These are phyloP conservation scores for Fissipunctia ypsillon DNA, from an alignment of 2,888 invertebrate genomes.

Conservation along the genomic window DNA sequence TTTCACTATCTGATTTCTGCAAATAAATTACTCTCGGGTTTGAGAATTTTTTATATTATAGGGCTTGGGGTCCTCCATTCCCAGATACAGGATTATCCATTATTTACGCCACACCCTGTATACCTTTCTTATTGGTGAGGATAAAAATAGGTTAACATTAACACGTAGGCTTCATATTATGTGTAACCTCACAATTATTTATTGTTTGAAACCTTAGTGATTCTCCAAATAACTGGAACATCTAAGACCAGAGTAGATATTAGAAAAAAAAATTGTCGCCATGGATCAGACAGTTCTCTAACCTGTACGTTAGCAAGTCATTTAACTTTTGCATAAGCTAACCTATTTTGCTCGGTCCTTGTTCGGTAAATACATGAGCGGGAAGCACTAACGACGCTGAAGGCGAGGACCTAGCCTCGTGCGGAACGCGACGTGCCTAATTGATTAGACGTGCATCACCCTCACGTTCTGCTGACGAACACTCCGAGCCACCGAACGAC, in stretches of 20 bases:
- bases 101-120: no score
- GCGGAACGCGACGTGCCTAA: slow-evolving; percentile 58
- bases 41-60: no score
- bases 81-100: no score
- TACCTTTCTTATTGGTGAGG: slow-evolving; percentile 40
- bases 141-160: slow-evolving; percentile 53
- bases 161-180: slow-evolving; percentile 35
- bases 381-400: slow-evolving; percentile 40
- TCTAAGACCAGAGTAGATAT: neutral
- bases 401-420: slow-evolving; percentile 53
- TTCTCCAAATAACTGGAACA: neutral
- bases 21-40: no score
- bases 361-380: slow-evolving; percentile 45
- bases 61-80: no score
- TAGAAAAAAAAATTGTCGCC: neutral
- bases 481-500: slow-evolving; percentile 17
- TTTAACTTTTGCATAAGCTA: slow-evolving; percentile 22
- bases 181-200: slow-evolving; percentile 30
- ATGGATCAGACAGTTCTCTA: neutral
- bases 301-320: slow-evolving; percentile 3
- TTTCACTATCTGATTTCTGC: no score
- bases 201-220: neutral
- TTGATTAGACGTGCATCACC: slow-evolving; percentile 65
- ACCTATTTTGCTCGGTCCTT: slow-evolving; percentile 33
- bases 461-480: slow-evolving; percentile 40